Evolutionary conservation across 2,888 invertebrate genomes (phyloP).

Genomic region (Andrena haemorrhoa): DNA sequence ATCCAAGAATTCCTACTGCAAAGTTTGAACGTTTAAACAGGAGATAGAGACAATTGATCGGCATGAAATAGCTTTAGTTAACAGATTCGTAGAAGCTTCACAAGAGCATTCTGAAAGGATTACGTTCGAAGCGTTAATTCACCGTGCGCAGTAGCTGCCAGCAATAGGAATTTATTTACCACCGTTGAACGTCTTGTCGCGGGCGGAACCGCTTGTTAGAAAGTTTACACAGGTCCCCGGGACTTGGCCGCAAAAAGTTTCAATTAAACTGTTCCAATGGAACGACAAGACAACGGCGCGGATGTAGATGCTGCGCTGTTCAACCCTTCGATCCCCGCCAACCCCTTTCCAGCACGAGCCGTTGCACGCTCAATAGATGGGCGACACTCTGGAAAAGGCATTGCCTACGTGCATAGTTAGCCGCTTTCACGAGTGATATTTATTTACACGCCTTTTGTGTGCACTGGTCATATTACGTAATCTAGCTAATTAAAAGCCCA

Average conservation of each 20-base stretch:
- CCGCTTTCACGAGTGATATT: slow-evolving; percentile 71
- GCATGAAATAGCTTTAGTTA: not conserved
- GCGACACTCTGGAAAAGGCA: slow-evolving; percentile 30
- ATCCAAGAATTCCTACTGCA: too few relatives aligned
- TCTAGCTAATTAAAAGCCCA: slow-evolving; percentile 68
- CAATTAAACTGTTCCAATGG: slow-evolving; percentile 9
- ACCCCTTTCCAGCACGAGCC: too few relatives aligned
- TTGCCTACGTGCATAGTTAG: slow-evolving; percentile 41
- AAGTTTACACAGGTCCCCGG: not conserved
- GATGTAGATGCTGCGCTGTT: not conserved
- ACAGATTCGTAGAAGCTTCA: not conserved
- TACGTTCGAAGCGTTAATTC: slow-evolving; percentile 3
- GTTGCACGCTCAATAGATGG: slow-evolving; percentile 16
- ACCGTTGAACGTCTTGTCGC: slow-evolving; percentile 3
- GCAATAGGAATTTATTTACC: slow-evolving; percentile 15
- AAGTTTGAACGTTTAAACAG: too few relatives aligned
- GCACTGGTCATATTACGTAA: slow-evolving; percentile 60
- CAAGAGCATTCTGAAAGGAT: not conserved
- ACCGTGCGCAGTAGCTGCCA: slow-evolving; percentile 4
- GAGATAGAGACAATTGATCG: not conserved
- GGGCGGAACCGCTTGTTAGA: slow-evolving; percentile 8
- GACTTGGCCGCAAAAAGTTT: slow-evolving; percentile 25
- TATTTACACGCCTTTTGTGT: slow-evolving; percentile 65
- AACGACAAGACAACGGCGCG: not conserved
- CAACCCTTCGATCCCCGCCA: slow-evolving; percentile 13